Evolutionary conservation across 2,797 vertebrate genomes (phyloP), one percentile per base, ranked within the genome.

Genomic region (Acridotheres tristis): DNA sequence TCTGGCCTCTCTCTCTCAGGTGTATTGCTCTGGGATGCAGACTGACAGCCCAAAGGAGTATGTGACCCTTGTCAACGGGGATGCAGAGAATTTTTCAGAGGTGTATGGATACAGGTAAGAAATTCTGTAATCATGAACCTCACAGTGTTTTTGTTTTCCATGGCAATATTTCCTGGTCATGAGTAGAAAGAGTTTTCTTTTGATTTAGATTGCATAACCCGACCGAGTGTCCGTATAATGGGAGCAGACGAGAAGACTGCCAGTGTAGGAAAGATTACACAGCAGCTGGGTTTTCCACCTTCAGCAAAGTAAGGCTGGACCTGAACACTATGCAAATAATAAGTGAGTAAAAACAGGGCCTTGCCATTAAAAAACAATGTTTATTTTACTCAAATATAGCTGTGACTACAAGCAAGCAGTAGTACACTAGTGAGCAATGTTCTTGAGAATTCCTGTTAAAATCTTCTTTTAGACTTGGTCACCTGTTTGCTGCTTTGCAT

Each of bases 41-140:
- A 98, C 98, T 10, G 98, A 98, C 83, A 97, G 90, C 94, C 99
- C 99, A 12, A 98, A 98, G 95, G 99, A 99, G 93, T 99, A 99
- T 14, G 96, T 99, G 96, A 99, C 99, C 29, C 98, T 99, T 96
- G 97, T 97, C 22, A 98, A 97, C 0, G 98, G 98, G 7, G 99
- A 99, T 88, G 97, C 97, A 29, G 99, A 99, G 96, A 99, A 99
- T 97, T 99, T 99, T 95, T 99, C 99, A 1, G 99, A 99, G 97
- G 99, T 99, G 62, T 99, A 99, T 85, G 99, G 98, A 91, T 99
- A 99, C 98, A 99, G 99, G 99, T 99, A 98, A 97, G 96, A 51
- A 72, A 66, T 38, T 67, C 54, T 13, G 73, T 19, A 51, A 20
- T n/a, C 29, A 42, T 18, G 63, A 69, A n/a, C 53, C 45, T 76